These are phyloP conservation scores for Gnathonemus echidnorhynchus DNA, from an alignment of 2,113 vertebrate genomes.

Conservation along the genomic window DNA sequence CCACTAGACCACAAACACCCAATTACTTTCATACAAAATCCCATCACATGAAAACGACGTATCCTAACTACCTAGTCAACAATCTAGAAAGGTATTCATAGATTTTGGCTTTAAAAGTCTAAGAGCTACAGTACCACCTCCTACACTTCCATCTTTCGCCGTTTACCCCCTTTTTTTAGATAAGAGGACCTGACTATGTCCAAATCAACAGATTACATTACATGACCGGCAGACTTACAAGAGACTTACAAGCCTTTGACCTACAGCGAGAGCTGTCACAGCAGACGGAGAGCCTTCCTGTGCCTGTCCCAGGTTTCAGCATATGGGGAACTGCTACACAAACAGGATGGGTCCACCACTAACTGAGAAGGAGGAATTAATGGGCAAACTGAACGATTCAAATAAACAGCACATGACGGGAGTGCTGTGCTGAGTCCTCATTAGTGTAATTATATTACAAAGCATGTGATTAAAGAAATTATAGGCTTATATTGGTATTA, in stretches of 20 bases:
- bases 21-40: background rate
- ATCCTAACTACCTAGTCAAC: background rate
- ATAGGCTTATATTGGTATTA: background rate
- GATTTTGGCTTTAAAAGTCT: background rate
- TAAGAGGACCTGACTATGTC: background rate
- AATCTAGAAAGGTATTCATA: background rate
- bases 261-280: background rate
- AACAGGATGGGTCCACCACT: background rate
- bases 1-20: too few species aligned
- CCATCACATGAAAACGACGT: background rate
- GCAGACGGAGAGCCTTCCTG: background rate
- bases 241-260: background rate
- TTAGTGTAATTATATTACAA: background rate
- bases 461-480: background rate
- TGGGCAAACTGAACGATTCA: background rate
- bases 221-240: background rate
- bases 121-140: background rate
- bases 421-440: background rate
- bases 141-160: background rate
- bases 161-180: background rate
- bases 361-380: background rate
- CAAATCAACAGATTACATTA: background rate
- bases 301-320: background rate
- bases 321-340: background rate
- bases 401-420: constrained; percentile 1